Conservation (phyloP, 1,140 invertebrate genomes). For the Apocrypta bakeri region DNA sequence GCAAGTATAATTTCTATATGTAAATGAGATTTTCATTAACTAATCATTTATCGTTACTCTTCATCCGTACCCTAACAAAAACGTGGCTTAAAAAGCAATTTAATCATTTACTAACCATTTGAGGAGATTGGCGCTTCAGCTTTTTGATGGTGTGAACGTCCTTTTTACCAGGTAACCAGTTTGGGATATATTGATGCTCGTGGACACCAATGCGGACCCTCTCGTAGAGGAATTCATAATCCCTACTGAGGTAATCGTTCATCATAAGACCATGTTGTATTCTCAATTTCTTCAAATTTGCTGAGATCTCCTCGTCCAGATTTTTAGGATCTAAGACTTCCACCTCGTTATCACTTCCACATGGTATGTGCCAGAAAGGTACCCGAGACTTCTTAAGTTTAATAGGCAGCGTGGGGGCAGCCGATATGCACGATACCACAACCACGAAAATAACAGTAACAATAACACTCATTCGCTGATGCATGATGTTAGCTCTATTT, state of each 20-base stretch:
- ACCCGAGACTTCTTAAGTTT: constrained; percentile 45
- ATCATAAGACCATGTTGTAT: constrained; percentile 66
- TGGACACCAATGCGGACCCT: constrained; percentile 65
- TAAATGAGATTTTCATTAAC: too few relatives aligned
- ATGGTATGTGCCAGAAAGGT: constrained; percentile 67
- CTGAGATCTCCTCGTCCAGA: constrained; percentile 57
- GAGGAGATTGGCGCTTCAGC: constrained; percentile 53
- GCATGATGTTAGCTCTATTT: background rate
- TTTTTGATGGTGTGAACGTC: constrained; percentile 62
- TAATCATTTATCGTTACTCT: too few relatives aligned
- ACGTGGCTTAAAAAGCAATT: constrained; percentile 17
- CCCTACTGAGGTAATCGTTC: constrained; percentile 63
- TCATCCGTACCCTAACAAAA: too few relatives aligned
- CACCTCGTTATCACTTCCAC: constrained; percentile 56
- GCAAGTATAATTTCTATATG: too few relatives aligned
- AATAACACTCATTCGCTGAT: background rate
- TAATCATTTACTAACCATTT: constrained; percentile 62
- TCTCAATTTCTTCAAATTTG: constrained; percentile 58
- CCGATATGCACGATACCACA: constrained; percentile 38
- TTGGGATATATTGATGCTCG: constrained; percentile 72
- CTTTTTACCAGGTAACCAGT: constrained; percentile 70
- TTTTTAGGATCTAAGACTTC: constrained; percentile 43
- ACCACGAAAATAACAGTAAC: background rate
- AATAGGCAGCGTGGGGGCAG: constrained; percentile 31
- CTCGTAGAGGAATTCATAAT: constrained; percentile 69